phyloP scores from a whole-genome alignment of 2,888 invertebrate genomes.

The Epinotia ramella region DNA sequence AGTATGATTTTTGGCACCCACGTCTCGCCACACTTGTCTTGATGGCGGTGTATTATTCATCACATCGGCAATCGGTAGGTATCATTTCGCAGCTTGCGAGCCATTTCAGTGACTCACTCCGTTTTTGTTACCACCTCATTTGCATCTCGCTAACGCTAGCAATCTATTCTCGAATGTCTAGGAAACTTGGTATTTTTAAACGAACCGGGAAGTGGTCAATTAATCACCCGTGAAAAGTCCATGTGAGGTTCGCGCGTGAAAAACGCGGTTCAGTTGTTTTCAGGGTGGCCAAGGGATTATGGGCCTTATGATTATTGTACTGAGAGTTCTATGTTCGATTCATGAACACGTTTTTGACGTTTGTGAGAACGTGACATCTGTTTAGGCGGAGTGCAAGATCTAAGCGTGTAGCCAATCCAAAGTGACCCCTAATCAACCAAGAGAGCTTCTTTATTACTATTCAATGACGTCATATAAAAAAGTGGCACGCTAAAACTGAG shows the following conservation, averaged over 20 bases:
- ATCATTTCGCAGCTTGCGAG: conserved; percentile 55
- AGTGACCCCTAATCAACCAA: no score
- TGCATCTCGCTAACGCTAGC: conserved; percentile 57
- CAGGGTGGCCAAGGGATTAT: not conserved
- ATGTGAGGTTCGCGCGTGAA: conserved; percentile 4
- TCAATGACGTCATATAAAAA: no score
- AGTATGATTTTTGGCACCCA: not conserved
- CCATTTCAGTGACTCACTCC: conserved; percentile 66
- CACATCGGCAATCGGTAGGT: conserved; percentile 8
- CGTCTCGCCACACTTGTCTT: not conserved
- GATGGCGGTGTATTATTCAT: not conserved
- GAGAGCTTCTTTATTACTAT: no score
- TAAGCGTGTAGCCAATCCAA: no score
- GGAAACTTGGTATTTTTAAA: conserved; percentile 35
- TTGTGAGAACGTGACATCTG: no score
- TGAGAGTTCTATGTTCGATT: no score
- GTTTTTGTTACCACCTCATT: conserved; percentile 56
- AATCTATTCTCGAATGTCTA: conserved; percentile 57
- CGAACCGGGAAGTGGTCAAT: conserved; percentile 36
- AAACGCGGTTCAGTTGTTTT: not conserved
- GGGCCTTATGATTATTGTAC: not conserved
- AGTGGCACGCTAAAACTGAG: no score
- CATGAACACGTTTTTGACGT: no score
- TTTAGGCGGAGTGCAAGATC: no score
- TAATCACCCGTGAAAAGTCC: conserved; percentile 27